Percentiles rank a stretch among this genome's conserved stretches.
These are phyloP conservation scores for Callinectes sapidus DNA, from an alignment of 2,888 invertebrate genomes.

Conservation along the genomic window DNA sequence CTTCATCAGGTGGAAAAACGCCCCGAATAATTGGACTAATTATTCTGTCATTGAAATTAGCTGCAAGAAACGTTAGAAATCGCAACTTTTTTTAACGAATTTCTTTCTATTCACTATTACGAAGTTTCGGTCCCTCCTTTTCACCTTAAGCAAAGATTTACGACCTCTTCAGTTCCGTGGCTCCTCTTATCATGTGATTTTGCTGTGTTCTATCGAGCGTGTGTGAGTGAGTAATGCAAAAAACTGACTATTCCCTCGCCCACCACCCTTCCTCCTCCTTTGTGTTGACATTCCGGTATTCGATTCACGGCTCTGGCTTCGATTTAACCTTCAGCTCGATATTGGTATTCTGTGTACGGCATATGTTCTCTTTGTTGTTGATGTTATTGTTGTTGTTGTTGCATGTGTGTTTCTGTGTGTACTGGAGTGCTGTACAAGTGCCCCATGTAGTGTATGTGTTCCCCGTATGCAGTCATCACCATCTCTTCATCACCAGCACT, in stretches of 20 bases:
- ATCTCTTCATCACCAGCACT: neutral
- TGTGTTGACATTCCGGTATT: slow-evolving; percentile 19
- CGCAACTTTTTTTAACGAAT: neutral
- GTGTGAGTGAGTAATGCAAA: slow-evolving; percentile 22
- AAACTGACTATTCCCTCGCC: neutral
- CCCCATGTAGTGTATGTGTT: neutral
- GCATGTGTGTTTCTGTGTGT: neutral
- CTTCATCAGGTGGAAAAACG: too few species aligned
- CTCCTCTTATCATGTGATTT: neutral
- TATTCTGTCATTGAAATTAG: too few species aligned
- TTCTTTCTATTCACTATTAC: neutral
- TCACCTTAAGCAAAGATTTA: neutral
- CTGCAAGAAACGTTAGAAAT: too few species aligned
- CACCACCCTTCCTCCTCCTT: neutral
- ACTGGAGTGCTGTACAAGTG: neutral
- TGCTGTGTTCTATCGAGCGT: slow-evolving; percentile 17
- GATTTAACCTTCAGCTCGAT: neutral
- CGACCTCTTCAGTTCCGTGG: neutral
- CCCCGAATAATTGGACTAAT: too few species aligned
- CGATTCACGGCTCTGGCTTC: neutral
- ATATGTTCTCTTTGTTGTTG: neutral
- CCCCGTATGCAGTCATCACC: neutral
- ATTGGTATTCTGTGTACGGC: neutral
- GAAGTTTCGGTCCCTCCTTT: neutral
- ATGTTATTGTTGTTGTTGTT: neutral